These are phyloP conservation scores for Machimus rusticus DNA, from an alignment of 2,888 invertebrate species.

Conservation along the genomic window DNA sequence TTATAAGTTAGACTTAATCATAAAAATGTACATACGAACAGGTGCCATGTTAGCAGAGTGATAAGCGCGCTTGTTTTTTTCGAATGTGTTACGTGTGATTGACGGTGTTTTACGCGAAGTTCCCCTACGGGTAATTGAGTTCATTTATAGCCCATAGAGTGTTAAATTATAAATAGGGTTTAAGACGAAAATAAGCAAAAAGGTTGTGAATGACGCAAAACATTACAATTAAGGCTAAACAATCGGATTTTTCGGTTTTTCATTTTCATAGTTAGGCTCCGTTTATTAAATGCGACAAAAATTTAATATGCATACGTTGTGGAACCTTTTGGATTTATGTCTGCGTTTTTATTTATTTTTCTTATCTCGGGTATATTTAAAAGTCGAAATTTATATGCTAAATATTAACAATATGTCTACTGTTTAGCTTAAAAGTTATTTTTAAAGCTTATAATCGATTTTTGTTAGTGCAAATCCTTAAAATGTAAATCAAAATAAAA, in stretches of 20 bases:
- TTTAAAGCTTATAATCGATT: neutral
- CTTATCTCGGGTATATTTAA: neutral
- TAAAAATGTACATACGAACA: constrained; percentile 24
- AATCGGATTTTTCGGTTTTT: constrained; percentile 22
- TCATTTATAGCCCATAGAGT: constrained; percentile 10
- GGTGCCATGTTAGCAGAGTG: constrained; percentile 26
- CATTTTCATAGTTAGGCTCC: constrained; percentile 1
- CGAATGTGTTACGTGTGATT: constrained; percentile 1
- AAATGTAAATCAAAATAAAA: neutral
- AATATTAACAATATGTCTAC: neutral
- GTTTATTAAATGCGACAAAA: constrained; percentile 12
- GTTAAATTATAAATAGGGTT: constrained; percentile 19
- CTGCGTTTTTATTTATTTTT: neutral
- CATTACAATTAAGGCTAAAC: constrained; percentile 8
- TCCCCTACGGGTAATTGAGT: constrained; percentile 34
- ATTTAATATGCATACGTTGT: neutral
- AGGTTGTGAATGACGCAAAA: constrained; percentile 42
- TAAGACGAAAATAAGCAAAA: constrained; percentile 40
- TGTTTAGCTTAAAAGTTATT: neutral
- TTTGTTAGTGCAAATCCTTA: neutral
- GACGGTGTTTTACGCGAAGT: constrained; percentile 30
- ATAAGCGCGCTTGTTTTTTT: neutral
- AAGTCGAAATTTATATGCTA: neutral
- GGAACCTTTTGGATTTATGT: constrained; percentile 8
- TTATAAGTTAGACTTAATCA: neutral